Conservation (phyloP, 2,113 vertebrate species). For the Ochotona princeps region DNA sequence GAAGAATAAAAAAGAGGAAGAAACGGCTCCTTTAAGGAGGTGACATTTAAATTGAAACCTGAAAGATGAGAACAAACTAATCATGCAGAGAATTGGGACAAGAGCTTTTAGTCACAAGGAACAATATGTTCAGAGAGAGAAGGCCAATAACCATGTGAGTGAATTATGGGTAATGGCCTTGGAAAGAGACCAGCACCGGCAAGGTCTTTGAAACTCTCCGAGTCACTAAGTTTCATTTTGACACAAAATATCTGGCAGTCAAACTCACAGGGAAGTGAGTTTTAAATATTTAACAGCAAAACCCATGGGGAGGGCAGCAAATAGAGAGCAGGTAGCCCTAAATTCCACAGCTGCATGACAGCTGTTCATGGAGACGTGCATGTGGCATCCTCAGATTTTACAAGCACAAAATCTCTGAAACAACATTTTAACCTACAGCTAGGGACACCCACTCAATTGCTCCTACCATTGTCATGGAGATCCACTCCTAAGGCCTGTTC, state of each 20-base stretch:
- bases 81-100: neutral
- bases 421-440: neutral
- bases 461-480: neutral
- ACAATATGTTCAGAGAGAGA: neutral
- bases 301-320: neutral
- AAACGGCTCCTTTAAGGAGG: neutral
- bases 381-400: neutral
- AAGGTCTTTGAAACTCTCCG: neutral
- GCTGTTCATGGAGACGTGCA: neutral
- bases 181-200: neutral
- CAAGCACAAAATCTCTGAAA: neutral
- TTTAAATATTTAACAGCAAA: constrained; percentile 6
- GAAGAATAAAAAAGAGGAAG: neutral
- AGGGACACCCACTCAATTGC: neutral
- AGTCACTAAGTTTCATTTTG: neutral
- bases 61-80: neutral
- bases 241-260: neutral
- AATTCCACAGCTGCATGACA: constrained; percentile 12
- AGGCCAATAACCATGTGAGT: neutral
- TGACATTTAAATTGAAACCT: constrained; percentile 33
- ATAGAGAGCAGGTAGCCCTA: neutral
- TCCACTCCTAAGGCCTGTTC: neutral
- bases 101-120: neutral
- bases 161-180: neutral
- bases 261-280: neutral